phyloP scores from a whole-genome alignment of 2,888 invertebrate species.

The Harpalus rufipes region DNA sequence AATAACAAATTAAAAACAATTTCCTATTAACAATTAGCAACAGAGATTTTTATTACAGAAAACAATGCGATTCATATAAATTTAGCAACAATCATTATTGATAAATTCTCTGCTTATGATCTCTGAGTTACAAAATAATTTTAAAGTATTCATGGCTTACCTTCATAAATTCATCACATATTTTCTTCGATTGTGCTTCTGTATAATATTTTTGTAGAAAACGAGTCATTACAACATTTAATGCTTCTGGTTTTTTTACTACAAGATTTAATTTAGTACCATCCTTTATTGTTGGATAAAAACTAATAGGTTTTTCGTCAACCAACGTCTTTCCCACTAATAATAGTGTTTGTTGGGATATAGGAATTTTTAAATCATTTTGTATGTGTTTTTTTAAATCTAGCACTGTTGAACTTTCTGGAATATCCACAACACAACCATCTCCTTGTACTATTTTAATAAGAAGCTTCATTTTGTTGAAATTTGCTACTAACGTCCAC shows the following conservation, averaged over 20 bases:
- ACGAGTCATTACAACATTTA: constrained; percentile 81
- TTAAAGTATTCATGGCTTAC: constrained; percentile 69
- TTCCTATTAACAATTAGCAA: neutral
- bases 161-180: constrained; percentile 81
- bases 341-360: constrained; percentile 85
- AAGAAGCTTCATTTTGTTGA: constrained; percentile 82
- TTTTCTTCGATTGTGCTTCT: constrained; percentile 82
- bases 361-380: constrained; percentile 82
- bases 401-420: constrained; percentile 80
- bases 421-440: constrained; percentile 84
- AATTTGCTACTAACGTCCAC: constrained; percentile 77
- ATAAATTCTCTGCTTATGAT: too few species aligned
- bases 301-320: constrained; percentile 85
- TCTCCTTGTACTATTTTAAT: constrained; percentile 87
- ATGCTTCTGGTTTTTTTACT: constrained; percentile 83
- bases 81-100: too few species aligned
- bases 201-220: constrained; percentile 82
- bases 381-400: constrained; percentile 86
- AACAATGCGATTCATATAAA: too few species aligned
- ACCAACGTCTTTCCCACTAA: constrained; percentile 85
- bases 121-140: too few species aligned
- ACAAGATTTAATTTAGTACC: constrained; percentile 87
- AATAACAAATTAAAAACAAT: neutral
- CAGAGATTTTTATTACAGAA: neutral
- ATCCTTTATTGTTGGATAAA: constrained; percentile 86